These are phyloP conservation scores for Atherix ibis DNA, from an alignment of 2,888 invertebrate species.

Conservation along the genomic window DNA sequence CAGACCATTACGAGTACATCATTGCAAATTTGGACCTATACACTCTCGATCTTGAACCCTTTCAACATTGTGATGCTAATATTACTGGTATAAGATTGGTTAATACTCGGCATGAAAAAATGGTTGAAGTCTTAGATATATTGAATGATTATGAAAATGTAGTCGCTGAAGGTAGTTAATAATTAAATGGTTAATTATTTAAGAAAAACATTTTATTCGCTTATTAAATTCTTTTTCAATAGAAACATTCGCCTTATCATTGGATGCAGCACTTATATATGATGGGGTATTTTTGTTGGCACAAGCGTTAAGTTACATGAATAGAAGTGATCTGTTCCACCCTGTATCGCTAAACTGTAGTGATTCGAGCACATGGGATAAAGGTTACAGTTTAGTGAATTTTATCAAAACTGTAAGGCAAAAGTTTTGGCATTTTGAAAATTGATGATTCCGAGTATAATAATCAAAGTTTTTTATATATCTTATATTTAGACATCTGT, in stretches of 20 bases:
- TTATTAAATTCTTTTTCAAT: too few species aligned
- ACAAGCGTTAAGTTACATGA: conserved; percentile 51
- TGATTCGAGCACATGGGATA: conserved; percentile 44
- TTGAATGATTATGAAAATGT: conserved; percentile 13
- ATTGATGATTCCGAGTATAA: background rate
- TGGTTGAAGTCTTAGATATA: conserved; percentile 34
- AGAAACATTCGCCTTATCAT: too few species aligned
- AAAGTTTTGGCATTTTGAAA: too few species aligned
- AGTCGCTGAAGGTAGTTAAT: too few species aligned
- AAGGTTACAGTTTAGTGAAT: conserved; percentile 70
- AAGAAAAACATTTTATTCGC: too few species aligned
- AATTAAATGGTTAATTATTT: too few species aligned
- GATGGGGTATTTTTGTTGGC: conserved; percentile 73
- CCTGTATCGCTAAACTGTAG: conserved; percentile 42
- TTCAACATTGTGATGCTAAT: conserved; percentile 65
- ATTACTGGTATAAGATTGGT: conserved; percentile 59
- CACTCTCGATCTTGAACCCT: conserved; percentile 49
- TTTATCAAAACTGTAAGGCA: conserved; percentile 38
- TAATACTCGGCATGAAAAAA: conserved; percentile 38
- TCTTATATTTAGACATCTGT: conserved; percentile 13
- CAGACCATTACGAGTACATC: conserved; percentile 73
- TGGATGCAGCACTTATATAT: conserved; percentile 65
- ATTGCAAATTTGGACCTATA: conserved; percentile 63
- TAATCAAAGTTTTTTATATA: background rate
- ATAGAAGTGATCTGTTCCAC: conserved; percentile 20